These are phyloP conservation scores for Yponomeuta cagnagella DNA, from an alignment of 2,888 invertebrate species.

Conservation along the genomic window DNA sequence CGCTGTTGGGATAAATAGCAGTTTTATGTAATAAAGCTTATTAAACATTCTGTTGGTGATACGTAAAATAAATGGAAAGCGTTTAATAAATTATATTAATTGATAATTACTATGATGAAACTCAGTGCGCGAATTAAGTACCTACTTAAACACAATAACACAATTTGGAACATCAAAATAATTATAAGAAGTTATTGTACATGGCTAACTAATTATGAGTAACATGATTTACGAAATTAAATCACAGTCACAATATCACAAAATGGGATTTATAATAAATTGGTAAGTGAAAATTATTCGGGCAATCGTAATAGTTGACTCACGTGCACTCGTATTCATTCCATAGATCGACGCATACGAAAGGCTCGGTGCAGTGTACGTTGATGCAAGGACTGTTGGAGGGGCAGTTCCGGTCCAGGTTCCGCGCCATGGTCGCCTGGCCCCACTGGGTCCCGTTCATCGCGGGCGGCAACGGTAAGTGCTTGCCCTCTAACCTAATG, in stretches of 20 bases:
- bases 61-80: background rate
- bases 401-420: conserved; percentile 93
- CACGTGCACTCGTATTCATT: conserved; percentile 99
- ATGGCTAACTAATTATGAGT: too few relatives aligned
- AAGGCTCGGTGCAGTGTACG: conserved; percentile 94
- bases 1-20: background rate
- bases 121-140: conserved; percentile 45
- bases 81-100: background rate
- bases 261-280: too few relatives aligned
- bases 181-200: conserved; percentile 10
- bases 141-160: background rate
- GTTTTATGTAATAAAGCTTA: background rate
- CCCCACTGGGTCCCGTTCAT: conserved; percentile 98
- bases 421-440: conserved; percentile 94
- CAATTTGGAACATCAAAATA: conserved; percentile 11
- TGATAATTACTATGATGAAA: conserved; percentile 25
- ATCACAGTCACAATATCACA: too few relatives aligned
- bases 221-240: too few relatives aligned
- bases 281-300: background rate
- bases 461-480: conserved; percentile 93
- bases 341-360: conserved; percentile 97
- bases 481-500: conserved; percentile 92
- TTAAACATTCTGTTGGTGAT: background rate
- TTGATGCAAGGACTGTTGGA: conserved; percentile 97
- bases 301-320: conserved; percentile 57